phyloP scores from a whole-genome alignment of 2,888 invertebrate genomes.

The Thelaira solivaga region DNA sequence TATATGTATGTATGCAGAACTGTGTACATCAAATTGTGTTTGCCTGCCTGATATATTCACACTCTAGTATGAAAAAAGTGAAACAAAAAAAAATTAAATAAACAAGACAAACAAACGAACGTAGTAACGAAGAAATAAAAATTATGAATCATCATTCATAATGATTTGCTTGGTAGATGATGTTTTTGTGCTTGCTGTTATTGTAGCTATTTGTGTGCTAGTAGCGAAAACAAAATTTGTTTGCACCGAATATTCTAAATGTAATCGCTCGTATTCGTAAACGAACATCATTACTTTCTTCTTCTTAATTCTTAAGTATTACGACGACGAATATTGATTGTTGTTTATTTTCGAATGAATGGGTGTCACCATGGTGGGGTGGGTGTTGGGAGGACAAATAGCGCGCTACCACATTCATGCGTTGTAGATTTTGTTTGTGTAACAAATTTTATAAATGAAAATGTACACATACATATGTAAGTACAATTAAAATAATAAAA shows the following conservation, averaged over 20 bases:
- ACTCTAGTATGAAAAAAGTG: conserved; percentile 20
- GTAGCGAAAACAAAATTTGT: conserved; percentile 40
- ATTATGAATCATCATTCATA: conserved; percentile 49
- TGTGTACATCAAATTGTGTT: not conserved
- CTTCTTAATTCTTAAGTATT: not conserved
- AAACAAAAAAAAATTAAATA: conserved; percentile 6
- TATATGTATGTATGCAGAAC: not conserved
- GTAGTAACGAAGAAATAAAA: conserved; percentile 17
- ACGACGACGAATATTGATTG: conserved; percentile 23
- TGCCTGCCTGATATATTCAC: conserved; percentile 1
- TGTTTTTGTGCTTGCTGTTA: conserved; percentile 12
- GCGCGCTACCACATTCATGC: conserved; percentile 8
- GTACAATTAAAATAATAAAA: too few species aligned
- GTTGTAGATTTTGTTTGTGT: conserved; percentile 14
- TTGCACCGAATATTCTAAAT: conserved; percentile 36
- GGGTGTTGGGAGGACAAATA: not conserved
- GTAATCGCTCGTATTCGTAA: too few species aligned
- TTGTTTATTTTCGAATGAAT: conserved; percentile 9
- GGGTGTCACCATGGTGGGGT: not conserved
- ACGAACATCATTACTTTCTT: conserved; percentile 23
- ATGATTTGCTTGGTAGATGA: conserved; percentile 13
- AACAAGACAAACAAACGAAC: conserved; percentile 8
- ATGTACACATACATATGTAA: not conserved
- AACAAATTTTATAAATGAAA: not conserved
- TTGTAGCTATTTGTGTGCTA: conserved; percentile 21